Base-by-base conservation (phyloP, 2,797 vertebrate species). In the Cottoperca gobio region DNA sequence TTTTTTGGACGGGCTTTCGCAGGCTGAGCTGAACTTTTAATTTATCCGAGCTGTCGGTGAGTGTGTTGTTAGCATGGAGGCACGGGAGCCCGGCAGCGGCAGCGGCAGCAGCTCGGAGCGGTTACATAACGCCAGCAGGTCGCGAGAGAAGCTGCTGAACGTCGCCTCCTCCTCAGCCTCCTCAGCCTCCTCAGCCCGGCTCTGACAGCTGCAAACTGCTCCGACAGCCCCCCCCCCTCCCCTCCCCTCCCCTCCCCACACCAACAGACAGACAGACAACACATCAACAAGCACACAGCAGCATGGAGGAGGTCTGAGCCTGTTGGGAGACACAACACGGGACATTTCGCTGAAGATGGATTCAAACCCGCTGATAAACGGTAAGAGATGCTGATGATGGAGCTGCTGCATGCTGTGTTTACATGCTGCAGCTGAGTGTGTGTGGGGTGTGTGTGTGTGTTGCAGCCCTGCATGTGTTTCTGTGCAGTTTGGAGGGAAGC, bases 331-430 rank as follows among this genome's bases (percentile, higher is more conserved):
- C 17, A 55, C 70, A 63, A 21, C 12, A 33, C 48, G 3, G 10
- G 58, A 53, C 69, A 35, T 23, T 59, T 12, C 12, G 7, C 58
- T 61, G 78, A 83, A 86, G 86, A 95, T 95, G 95, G 95, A 95
- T 26, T 84, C 93, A 46, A 94, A 91, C 86, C 90, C 91, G 73
- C 87, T 95, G 63, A 91, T 95, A 26, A 95, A 94, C 87, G 94
- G 95, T 95, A 60, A 94, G 94, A 88, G 48, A 65, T 8, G 55
- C 49, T 65, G 54, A 42, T 10, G 10, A 5, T 57, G 62, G 39
- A 52, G 40, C 42, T 4, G n/a, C 10, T 24, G 2, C 21, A 33
- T 31, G 37, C 33, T 58, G 63, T 55, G 23, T 49, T 62, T 65
- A 46, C n/a, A 16, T 13, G 24, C 45, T 63, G 52, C 37, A 21